Conservation (phyloP, 2,797 vertebrate genomes). For the Alauda arvensis region DNA sequence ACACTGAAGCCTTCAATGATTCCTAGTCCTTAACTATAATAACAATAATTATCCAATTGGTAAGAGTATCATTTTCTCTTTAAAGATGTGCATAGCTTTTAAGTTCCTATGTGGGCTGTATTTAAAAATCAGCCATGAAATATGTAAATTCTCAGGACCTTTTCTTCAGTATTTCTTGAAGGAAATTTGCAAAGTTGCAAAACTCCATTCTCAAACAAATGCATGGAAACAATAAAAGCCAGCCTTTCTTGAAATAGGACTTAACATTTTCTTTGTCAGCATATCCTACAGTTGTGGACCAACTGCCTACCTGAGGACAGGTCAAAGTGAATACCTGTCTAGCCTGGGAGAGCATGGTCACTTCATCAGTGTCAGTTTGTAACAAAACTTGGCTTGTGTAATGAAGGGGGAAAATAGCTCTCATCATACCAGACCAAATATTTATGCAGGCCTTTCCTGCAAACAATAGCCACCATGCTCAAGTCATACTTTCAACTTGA, state of each 20-base stretch:
- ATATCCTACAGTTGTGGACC: not conserved
- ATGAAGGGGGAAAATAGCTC: not conserved
- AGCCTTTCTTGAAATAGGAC: not conserved
- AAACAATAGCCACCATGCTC: not conserved
- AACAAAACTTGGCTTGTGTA: not conserved
- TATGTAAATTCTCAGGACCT: constrained; percentile 29
- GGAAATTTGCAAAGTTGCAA: not conserved
- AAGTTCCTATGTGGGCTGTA: constrained; percentile 25
- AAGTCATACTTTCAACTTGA: not conserved
- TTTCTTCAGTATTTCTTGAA: constrained; percentile 9
- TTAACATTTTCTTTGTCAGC: not conserved
- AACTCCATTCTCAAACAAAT: not conserved
- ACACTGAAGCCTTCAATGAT: not conserved
- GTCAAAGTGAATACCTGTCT: not conserved
- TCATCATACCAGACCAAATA: not conserved
- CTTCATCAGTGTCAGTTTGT: not conserved
- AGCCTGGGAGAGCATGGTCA: not conserved
- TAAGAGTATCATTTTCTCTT: constrained; percentile 24
- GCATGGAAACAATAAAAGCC: not conserved
- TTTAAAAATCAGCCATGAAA: constrained; percentile 28
- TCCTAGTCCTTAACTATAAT: constrained; percentile 3
- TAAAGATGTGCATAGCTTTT: constrained; percentile 8
- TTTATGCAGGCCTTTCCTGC: not conserved
- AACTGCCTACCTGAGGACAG: not conserved
- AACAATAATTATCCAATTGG: constrained; percentile 44